Evolutionary conservation across 1,140 invertebrate species (phyloP).

Genomic region (Charaxes varanes): DNA sequence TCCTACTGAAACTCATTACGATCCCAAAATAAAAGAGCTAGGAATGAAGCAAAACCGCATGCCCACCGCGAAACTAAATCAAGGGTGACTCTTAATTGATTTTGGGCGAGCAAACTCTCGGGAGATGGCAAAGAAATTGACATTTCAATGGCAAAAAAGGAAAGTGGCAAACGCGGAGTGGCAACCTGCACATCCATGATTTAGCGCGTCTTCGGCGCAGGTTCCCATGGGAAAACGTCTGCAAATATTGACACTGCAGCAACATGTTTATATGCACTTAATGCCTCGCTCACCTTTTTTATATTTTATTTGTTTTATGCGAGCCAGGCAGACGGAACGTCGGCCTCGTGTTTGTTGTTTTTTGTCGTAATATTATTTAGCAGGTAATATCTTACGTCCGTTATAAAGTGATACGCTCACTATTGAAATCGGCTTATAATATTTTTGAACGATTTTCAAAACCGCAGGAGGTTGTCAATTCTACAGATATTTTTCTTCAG

Average conservation of each 20-base stretch:
- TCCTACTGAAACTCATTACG: conserved; percentile 18
- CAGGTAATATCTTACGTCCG: conserved; percentile 49
- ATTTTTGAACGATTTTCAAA: too few relatives aligned
- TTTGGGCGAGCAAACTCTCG: conserved; percentile 28
- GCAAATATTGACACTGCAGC: conserved; percentile 71
- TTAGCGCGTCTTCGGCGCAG: conserved; percentile 46
- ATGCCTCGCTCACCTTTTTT: conserved; percentile 70
- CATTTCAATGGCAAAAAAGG: conserved; percentile 66
- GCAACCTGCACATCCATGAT: conserved; percentile 44
- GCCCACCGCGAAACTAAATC: conserved; percentile 21
- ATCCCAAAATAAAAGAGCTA: conserved; percentile 18
- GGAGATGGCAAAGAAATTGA: conserved; percentile 44
- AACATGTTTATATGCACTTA: conserved; percentile 74
- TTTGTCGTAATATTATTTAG: conserved; percentile 63
- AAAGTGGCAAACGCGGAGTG: conserved; percentile 36
- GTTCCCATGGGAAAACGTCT: conserved; percentile 69
- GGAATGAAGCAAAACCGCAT: conserved; percentile 17
- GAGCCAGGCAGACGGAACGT: conserved; percentile 61
- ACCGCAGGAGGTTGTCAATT: too few relatives aligned
- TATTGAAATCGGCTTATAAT: too few relatives aligned
- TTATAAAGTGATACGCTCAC: conserved; percentile 32
- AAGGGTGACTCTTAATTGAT: conserved; percentile 47
- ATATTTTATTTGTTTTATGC: conserved; percentile 65
- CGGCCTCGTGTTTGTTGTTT: conserved; percentile 62
- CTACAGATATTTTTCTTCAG: too few relatives aligned